Base-by-base conservation (phyloP, 2,888 invertebrate genomes). In the Graphium colonna region DNA sequence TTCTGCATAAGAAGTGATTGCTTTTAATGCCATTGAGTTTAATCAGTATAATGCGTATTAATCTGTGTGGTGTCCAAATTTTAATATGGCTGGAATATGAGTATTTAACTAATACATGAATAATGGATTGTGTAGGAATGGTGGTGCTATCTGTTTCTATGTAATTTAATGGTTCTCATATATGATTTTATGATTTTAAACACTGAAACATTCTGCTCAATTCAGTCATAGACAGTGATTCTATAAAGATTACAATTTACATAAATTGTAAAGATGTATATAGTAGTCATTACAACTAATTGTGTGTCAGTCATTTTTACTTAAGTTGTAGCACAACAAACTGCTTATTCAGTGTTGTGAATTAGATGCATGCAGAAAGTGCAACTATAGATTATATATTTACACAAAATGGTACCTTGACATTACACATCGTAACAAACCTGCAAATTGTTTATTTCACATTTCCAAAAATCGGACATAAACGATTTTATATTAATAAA, bases 61-160 rank as follows among this genome's bases (percentile, higher is more conserved):
- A 50, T 45, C 10, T 26, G 7, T 46, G 46, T 26, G 8, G 26
- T 28, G 26, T 45, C 13, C 16, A 31, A 38, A 47, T 21, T 17
- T 45, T 52, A 44, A 15, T 15, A 15, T 33, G 51, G 45, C 51
- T 51, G 40, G 56, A 57, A 39, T 55, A 40, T 44, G 46, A 53
- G 12, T 31, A 33, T 18, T 26, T 47, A 42, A 45, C 9, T 15
- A 16, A 52, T 41, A 44, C 51, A 52, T 47, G 33, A 45, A 62
- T 51, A 56, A 51, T 61, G 65, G 64, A 68, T 69, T 65, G 70
- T 65, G 77, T 73, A 71, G 69, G 75, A 79, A 77, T 72, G 80
- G 82, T 84, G 86, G 86, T 86, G 86, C 86, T 86, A 85, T 78
- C 69, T 71, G 75, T 76, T 75, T 73, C 74, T 69, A 71, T 73